These are phyloP conservation scores for Cheirogaleus major DNA, from an alignment of 2,797 vertebrate genomes.

Conservation along the genomic window DNA sequence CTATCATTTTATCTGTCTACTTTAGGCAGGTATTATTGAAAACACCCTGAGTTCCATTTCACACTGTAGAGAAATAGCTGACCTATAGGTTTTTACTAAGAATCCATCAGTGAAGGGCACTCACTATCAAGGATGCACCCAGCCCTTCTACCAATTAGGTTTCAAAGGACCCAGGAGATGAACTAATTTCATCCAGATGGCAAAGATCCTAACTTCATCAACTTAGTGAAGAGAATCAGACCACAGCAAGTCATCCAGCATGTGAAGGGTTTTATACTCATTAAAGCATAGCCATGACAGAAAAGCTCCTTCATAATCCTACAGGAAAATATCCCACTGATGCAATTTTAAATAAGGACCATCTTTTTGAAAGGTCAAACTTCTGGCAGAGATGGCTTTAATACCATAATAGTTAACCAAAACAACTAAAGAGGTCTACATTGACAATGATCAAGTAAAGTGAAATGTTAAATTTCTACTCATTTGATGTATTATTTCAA, in stretches of 20 bases:
- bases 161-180: not conserved
- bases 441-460: not conserved
- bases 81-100: constrained; percentile 1
- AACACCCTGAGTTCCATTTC: not conserved
- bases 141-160: not conserved
- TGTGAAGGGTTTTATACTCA: not conserved
- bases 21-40: not conserved
- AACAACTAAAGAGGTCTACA: not conserved
- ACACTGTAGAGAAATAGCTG: not conserved
- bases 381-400: not conserved
- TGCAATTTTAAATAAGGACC: not conserved
- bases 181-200: not conserved
- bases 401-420: not conserved
- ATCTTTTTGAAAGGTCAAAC: not conserved
- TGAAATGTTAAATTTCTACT: not conserved
- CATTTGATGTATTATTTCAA: not conserved
- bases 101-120: not conserved
- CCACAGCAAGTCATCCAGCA: not conserved
- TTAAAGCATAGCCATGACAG: not conserved
- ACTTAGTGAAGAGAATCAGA: not conserved
- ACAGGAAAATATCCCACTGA: not conserved
- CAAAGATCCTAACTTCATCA: not conserved
- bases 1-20: not conserved
- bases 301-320: not conserved
- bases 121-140: not conserved